phyloP scores from a whole-genome alignment of 2,113 vertebrate species.

The Erinaceus europaeus region DNA sequence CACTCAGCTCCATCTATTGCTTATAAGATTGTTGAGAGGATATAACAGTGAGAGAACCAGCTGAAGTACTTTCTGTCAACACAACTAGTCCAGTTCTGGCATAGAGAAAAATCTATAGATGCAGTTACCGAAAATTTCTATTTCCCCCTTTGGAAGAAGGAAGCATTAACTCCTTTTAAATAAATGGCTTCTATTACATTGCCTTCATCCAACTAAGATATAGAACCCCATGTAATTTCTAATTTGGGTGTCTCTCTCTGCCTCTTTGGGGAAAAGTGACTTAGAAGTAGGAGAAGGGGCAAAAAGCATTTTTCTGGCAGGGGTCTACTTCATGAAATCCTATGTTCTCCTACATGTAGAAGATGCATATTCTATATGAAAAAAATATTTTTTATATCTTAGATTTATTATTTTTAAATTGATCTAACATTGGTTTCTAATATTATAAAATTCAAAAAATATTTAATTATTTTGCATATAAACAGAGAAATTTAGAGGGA shows the following conservation, averaged over 20 bases:
- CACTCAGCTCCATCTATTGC: neutral
- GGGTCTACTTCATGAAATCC: neutral
- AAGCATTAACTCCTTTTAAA: neutral
- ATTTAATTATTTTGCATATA: too few species aligned
- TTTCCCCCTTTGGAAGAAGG: neutral
- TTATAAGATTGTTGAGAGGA: neutral
- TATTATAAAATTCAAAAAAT: too few species aligned
- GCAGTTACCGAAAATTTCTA: neutral
- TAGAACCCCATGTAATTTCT: neutral
- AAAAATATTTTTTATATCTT: too few species aligned
- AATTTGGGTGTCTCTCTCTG: neutral
- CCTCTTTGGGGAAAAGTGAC: neutral
- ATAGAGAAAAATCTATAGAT: neutral
- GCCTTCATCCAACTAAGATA: neutral
- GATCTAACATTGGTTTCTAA: too few species aligned
- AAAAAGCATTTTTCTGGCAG: neutral
- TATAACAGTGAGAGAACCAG: neutral
- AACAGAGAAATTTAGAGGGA: too few species aligned
- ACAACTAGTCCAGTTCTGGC: neutral
- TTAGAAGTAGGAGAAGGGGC: neutral
- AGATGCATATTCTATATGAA: too few species aligned
- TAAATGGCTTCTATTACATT: neutral
- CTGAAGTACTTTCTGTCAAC: neutral
- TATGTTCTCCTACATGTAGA: too few species aligned
- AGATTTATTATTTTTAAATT: too few species aligned